phyloP scores from a whole-genome alignment of 2,113 vertebrate species.

The Pollachius pollachius region DNA sequence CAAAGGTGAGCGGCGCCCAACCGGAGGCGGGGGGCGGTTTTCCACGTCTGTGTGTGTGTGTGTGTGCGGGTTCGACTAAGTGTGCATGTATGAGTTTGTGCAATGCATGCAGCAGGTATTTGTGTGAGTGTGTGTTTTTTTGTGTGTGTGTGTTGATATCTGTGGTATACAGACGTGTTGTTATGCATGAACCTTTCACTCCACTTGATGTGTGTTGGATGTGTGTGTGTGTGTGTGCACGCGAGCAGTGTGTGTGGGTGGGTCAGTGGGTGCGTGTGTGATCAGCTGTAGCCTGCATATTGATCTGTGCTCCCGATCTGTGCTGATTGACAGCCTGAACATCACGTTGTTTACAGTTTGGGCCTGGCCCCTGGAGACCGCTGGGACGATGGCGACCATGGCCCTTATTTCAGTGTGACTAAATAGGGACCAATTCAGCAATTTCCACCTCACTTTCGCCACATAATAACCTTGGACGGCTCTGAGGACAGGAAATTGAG shows the following conservation, averaged over 20 bases:
- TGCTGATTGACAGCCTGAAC: conserved; percentile 63
- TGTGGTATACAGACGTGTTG: conserved; percentile 19
- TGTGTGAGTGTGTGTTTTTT: background rate
- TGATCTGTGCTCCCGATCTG: conserved; percentile 54
- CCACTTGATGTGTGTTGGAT: background rate
- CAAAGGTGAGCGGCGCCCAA: conserved; percentile 79
- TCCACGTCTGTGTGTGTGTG: too few species aligned
- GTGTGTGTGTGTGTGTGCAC: conserved; percentile 12
- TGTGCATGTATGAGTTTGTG: too few species aligned
- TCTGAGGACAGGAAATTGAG: background rate
- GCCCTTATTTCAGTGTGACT: conserved; percentile 24
- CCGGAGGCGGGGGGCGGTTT: too few species aligned
- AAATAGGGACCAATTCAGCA: conserved; percentile 34
- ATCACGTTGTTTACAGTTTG: conserved; percentile 58
- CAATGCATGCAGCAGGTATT: too few species aligned
- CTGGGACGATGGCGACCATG: conserved; percentile 38
- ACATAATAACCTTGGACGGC: conserved; percentile 37
- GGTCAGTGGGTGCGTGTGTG: conserved; percentile 28
- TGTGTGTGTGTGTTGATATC: background rate
- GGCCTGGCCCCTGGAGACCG: conserved; percentile 26
- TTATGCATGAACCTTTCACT: conserved; percentile 4
- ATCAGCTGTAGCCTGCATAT: conserved; percentile 54
- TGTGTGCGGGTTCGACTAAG: too few species aligned
- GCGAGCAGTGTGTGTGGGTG: conserved; percentile 35
- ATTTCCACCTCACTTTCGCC: conserved; percentile 36